phyloP scores from a whole-genome alignment of 2,888 invertebrate species.

The Hermaeophaga mercurialis region DNA sequence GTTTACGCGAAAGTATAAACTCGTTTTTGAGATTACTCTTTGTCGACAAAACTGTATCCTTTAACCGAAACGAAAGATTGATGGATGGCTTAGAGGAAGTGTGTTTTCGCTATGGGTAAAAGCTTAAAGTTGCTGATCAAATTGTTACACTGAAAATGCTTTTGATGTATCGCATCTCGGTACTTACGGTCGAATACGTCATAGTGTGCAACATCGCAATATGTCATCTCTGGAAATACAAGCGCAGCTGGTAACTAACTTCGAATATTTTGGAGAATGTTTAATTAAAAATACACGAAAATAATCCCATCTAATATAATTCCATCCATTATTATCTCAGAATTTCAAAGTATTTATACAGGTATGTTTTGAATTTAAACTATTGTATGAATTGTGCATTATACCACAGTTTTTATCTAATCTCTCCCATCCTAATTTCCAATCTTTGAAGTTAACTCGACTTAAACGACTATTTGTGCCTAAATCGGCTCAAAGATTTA shows the following conservation, averaged over 20 bases:
- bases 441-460: not conserved
- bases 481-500: conserved; percentile 14
- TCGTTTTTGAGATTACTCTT: not conserved
- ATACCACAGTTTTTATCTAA: not conserved
- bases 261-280: too few species aligned
- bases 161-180: not conserved
- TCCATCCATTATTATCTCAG: too few species aligned
- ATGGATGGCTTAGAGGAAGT: not conserved
- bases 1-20: not conserved
- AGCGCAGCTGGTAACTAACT: too few species aligned
- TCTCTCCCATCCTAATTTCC: not conserved
- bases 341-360: too few species aligned
- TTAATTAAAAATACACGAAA: too few species aligned
- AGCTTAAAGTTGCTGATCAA: conserved; percentile 8
- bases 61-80: not conserved
- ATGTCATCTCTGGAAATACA: too few species aligned
- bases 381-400: too few species aligned
- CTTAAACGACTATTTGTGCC: not conserved
- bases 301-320: too few species aligned
- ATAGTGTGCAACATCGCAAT: too few species aligned
- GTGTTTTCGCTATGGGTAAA: not conserved
- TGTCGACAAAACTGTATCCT: not conserved
- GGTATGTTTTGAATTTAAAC: too few species aligned
- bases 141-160: not conserved
- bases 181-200: not conserved